Conservation (phyloP, 2,797 vertebrate species). For the Apogon hyalosoma region DNA sequence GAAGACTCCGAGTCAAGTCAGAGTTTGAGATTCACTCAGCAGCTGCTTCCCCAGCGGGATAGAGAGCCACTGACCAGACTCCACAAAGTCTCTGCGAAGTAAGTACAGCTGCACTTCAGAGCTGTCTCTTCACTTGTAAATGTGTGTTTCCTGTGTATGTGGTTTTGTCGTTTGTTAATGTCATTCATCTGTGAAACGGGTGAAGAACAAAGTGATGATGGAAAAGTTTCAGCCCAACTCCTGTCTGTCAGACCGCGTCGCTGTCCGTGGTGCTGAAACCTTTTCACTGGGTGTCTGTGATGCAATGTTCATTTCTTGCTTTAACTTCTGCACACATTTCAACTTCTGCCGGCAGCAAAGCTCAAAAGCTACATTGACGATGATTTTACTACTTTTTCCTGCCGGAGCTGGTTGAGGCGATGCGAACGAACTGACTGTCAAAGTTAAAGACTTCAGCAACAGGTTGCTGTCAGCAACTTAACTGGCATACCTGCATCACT, state of each 20-base stretch:
- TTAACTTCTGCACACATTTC: neutral
- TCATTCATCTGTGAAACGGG: neutral
- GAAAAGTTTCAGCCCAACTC: neutral
- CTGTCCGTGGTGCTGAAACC: slow-evolving; percentile 75
- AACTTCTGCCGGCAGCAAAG: neutral
- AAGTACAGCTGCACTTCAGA: slow-evolving; percentile 8
- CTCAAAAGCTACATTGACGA: too few relatives aligned
- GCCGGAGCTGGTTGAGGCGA: neutral
- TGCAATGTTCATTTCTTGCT: neutral
- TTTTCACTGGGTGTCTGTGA: neutral
- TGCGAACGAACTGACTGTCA: slow-evolving; percentile 7
- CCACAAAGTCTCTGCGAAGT: slow-evolving; percentile 59
- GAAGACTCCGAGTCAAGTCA: slow-evolving; percentile 69
- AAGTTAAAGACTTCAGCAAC: slow-evolving; percentile 51
- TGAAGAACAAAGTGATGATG: slow-evolving; percentile 1
- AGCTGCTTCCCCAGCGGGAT: slow-evolving; percentile 67
- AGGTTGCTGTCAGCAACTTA: slow-evolving; percentile 52
- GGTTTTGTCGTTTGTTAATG: neutral
- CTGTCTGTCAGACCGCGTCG: slow-evolving; percentile 12
- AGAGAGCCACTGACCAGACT: slow-evolving; percentile 70
- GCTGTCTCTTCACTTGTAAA: neutral
- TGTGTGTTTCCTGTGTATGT: neutral
- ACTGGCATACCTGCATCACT: neutral
- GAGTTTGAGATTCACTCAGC: slow-evolving; percentile 57
- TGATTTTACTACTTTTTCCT: neutral